These are phyloP conservation scores for Nycticebus coucang DNA, from an alignment of 2,113 vertebrate genomes.

Conservation along the genomic window DNA sequence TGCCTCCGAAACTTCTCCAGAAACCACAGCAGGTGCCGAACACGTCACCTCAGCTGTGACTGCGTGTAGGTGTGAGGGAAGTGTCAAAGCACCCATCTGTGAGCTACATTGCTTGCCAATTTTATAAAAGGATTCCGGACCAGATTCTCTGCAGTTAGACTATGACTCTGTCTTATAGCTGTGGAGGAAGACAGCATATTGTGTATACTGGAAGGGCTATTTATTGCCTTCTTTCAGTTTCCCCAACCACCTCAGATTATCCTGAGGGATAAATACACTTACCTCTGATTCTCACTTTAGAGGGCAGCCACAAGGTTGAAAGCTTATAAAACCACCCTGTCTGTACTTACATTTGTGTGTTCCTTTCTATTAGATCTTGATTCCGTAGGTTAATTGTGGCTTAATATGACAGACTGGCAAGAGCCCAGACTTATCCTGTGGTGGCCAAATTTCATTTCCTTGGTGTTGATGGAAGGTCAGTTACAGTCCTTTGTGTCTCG, in stretches of 20 bases:
- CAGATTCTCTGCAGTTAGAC: background rate
- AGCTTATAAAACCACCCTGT: background rate
- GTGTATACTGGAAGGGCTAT: background rate
- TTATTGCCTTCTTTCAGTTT: background rate
- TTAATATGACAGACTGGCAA: constrained; percentile 51
- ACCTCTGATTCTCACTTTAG: background rate
- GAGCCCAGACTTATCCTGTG: constrained; percentile 10
- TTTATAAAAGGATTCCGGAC: constrained; percentile 25
- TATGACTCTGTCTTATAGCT: background rate
- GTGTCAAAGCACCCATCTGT: constrained; percentile 51
- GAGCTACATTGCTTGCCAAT: constrained; percentile 46
- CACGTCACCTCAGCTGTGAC: constrained; percentile 57
- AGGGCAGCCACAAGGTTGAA: background rate
- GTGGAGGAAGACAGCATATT: background rate
- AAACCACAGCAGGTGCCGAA: constrained; percentile 54
- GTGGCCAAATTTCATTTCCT: constrained; percentile 63
- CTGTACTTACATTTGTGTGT: background rate
- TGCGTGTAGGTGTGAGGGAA: constrained; percentile 49
- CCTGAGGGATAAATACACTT: background rate
- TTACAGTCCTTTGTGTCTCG: constrained; percentile 26
- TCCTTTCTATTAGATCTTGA: background rate
- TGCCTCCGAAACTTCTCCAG: constrained; percentile 17
- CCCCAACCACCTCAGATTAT: background rate
- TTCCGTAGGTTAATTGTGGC: background rate
- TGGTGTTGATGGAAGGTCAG: constrained; percentile 36